A percentile compares a stretch with the other conserved stretches of the same genome.
Evolutionary conservation across 2,888 invertebrate species (phyloP).

Genomic region (Gymnoscelis rufifasciata): DNA sequence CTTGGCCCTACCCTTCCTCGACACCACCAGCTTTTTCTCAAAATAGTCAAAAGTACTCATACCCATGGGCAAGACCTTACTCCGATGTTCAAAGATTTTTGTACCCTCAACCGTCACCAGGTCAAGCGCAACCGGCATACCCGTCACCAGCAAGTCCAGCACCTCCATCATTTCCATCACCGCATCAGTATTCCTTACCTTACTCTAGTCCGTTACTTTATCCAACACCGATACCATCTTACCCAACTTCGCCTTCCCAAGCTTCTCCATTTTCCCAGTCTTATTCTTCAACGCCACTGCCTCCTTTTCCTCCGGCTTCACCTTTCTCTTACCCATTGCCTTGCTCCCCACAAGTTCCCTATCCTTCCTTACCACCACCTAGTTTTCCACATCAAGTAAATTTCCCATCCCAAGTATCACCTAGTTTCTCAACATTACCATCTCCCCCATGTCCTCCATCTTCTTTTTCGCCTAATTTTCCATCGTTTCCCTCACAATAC

Average conservation of each 20-base stretch:
- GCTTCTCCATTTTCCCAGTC: conserved; percentile 6
- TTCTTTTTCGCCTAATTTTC: background rate
- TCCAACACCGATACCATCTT: conserved; percentile 5
- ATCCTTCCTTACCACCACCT: conserved; percentile 3
- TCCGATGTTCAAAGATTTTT: conserved; percentile 22
- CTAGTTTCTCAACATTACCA: conserved; percentile 4
- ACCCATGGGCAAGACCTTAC: conserved; percentile 18
- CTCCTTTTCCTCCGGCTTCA: conserved; percentile 19
- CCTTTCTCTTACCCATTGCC: conserved; percentile 17
- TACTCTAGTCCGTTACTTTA: conserved; percentile 17
- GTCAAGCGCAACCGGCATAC: conserved; percentile 7
- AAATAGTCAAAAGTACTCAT: background rate
- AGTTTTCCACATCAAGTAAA: background rate
- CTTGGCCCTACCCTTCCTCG: conserved; percentile 33
- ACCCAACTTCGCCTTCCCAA: conserved; percentile 11
- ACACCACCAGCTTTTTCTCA: conserved; percentile 19
- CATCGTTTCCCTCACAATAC: conserved; percentile 4
- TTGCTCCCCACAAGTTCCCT: conserved; percentile 19
- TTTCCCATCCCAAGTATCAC: conserved; percentile 7
- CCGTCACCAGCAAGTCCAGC: conserved; percentile 17
- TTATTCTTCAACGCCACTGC: conserved; percentile 22
- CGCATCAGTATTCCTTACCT: conserved; percentile 14
- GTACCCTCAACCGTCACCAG: conserved; percentile 26
- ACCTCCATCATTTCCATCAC: conserved; percentile 10
- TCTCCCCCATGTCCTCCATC: conserved; percentile 8